phyloP scores from a whole-genome alignment of 2,888 invertebrate genomes.

The Arctia plantaginis region DNA sequence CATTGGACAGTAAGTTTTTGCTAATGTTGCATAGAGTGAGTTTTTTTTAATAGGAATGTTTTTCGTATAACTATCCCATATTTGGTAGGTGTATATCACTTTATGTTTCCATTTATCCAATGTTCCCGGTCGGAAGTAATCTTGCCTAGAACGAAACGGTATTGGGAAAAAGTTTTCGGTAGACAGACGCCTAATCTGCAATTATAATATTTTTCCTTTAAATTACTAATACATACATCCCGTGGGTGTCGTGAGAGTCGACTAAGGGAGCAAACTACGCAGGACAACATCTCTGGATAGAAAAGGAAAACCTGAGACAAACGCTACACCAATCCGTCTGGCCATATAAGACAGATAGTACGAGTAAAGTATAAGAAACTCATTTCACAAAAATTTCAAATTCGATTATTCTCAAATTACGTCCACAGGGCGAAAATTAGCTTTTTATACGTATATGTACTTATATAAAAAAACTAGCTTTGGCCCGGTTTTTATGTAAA shows the following conservation, averaged over 20 bases:
- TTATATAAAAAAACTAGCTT: too few relatives aligned
- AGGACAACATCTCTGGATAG: too few relatives aligned
- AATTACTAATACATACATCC: background rate
- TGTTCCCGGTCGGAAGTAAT: background rate
- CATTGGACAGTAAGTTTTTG: conserved; percentile 7
- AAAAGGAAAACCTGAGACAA: too few relatives aligned
- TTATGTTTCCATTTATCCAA: background rate
- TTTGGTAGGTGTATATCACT: background rate
- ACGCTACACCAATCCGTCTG: too few relatives aligned
- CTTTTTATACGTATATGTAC: too few relatives aligned
- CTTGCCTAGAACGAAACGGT: background rate
- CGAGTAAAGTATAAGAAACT: too few relatives aligned
- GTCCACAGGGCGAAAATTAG: too few relatives aligned
- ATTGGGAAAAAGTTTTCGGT: conserved; percentile 9
- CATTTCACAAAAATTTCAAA: too few relatives aligned
- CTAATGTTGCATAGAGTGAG: background rate
- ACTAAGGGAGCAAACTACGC: too few relatives aligned
- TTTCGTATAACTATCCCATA: background rate
- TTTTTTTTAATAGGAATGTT: background rate
- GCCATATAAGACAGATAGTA: too few relatives aligned
- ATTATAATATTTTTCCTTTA: background rate
- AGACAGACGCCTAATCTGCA: conserved; percentile 3
- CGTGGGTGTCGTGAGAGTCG: too few relatives aligned
- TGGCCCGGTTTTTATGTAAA: background rate
- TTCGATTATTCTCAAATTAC: too few relatives aligned